Evolutionary conservation across 2,113 vertebrate species (phyloP).

Genomic region (Panurus biarmicus): DNA sequence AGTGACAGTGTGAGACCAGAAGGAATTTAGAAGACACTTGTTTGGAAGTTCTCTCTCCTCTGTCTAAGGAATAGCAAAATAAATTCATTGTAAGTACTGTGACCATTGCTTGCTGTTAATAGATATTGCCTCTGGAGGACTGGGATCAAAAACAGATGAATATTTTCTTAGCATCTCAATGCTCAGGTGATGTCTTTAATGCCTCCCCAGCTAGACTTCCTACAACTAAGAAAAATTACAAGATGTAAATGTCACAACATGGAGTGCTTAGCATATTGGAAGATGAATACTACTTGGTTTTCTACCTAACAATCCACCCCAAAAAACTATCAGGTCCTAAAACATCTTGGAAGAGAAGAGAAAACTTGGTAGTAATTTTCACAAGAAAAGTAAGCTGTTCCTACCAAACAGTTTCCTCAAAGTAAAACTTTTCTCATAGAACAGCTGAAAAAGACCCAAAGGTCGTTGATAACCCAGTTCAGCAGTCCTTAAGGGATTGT

Average conservation of each 20-base stretch:
- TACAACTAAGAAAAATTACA: background rate
- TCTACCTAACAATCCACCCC: background rate
- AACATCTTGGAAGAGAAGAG: background rate
- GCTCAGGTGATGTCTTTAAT: background rate
- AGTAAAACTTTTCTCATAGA: background rate
- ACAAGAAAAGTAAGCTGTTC: background rate
- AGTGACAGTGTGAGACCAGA: background rate
- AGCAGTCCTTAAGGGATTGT: background rate
- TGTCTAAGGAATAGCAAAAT: background rate
- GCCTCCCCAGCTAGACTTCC: background rate
- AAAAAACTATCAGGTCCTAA: background rate
- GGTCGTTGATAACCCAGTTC: background rate
- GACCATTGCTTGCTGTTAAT: background rate
- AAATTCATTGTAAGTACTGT: background rate
- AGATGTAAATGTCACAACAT: background rate
- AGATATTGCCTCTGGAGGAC: background rate
- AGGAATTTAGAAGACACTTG: background rate
- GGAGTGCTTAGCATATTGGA: background rate
- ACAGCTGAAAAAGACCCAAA: background rate
- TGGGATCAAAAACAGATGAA: background rate
- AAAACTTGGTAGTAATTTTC: background rate
- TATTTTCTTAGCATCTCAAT: background rate
- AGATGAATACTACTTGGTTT: background rate
- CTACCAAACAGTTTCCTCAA: background rate
- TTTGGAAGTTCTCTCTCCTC: background rate